phyloP scores from a whole-genome alignment of 2,888 invertebrate species.

The Hyalella azteca region DNA sequence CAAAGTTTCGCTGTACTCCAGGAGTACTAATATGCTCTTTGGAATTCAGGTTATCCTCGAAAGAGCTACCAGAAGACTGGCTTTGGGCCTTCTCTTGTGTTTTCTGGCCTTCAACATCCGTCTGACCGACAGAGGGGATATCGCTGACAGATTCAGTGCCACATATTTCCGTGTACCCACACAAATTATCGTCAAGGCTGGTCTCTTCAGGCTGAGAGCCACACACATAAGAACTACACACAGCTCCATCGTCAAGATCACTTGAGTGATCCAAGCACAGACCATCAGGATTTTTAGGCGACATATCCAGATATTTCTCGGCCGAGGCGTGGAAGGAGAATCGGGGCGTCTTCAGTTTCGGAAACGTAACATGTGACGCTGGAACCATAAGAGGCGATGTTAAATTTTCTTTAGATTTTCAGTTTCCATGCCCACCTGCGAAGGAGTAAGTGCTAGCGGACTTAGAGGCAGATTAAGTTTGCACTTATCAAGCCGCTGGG shows the following conservation, averaged over 20 bases:
- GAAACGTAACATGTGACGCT: background rate
- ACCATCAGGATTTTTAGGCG: background rate
- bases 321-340: conserved; percentile 5
- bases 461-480: background rate
- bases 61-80: too few relatives aligned
- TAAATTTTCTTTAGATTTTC: background rate
- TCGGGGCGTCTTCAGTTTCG: background rate
- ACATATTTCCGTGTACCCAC: background rate
- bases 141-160: background rate
- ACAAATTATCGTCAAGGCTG: conserved; percentile 1
- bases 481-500: background rate
- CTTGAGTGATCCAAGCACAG: background rate
- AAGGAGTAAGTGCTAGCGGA: background rate
- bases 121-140: too few relatives aligned
- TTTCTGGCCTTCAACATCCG: too few relatives aligned
- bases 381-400: background rate
- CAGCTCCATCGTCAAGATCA: background rate
- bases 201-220: background rate
- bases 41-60: too few relatives aligned
- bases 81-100: too few relatives aligned
- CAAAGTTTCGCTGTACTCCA: background rate
- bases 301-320: conserved; percentile 23
- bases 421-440: background rate
- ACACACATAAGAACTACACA: background rate
- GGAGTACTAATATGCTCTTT: too few relatives aligned